These are phyloP conservation scores for Bucorvus abyssinicus DNA, from an alignment of 2,797 vertebrate species.

Conservation along the genomic window DNA sequence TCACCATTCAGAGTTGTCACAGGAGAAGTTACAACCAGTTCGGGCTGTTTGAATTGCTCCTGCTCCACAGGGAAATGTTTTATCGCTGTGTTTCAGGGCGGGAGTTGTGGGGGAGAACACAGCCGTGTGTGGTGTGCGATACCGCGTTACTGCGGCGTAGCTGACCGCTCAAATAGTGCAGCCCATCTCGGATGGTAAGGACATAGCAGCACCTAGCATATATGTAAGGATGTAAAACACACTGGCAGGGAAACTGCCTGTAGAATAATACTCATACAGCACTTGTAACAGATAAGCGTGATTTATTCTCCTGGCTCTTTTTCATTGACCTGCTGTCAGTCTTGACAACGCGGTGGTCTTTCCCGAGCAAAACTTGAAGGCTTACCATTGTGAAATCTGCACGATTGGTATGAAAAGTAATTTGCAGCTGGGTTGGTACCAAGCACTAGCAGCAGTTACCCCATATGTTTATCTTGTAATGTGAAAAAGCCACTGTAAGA, in stretches of 20 bases:
- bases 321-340: neutral
- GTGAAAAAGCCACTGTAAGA: neutral
- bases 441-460: neutral
- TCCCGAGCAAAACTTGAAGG: neutral
- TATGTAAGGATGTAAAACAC: neutral
- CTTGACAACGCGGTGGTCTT: neutral
- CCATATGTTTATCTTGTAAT: neutral
- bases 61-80: neutral
- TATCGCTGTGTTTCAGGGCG: neutral
- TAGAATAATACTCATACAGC: neutral
- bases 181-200: neutral
- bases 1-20: neutral
- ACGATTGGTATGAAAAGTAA: neutral
- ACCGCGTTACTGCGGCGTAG: fast-evolving
- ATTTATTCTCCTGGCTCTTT: neutral
- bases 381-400: neutral
- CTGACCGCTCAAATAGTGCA: neutral
- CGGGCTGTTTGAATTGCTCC: neutral
- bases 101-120: neutral
- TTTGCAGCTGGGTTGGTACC: neutral
- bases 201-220: neutral
- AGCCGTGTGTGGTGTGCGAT: neutral
- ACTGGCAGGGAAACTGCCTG: neutral
- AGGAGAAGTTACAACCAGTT: neutral
- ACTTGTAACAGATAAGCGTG: neutral